Conservation (phyloP, 35 echinoderm and acorn worm species). For the Strongylocentrotus purpuratus region DNA sequence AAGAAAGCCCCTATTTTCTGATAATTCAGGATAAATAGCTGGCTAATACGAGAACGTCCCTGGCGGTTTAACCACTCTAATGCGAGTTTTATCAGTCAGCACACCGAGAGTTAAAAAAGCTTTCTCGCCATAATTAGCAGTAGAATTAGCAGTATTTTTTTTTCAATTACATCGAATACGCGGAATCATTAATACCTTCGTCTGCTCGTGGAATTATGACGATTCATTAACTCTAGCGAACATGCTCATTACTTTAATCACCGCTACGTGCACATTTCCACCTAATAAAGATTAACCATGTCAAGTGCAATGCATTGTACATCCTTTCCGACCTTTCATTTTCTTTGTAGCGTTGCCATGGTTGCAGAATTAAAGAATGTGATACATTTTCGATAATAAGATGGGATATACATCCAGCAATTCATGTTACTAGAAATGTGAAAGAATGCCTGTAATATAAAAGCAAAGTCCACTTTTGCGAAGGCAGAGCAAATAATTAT, state of each 20-base stretch:
- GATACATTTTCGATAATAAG: neutral
- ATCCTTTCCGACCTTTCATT: neutral
- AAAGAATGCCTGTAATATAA: neutral
- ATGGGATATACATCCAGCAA: neutral
- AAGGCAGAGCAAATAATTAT: neutral
- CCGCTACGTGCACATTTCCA: neutral
- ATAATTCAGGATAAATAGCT: too few species aligned
- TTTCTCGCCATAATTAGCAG: neutral
- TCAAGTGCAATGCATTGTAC: neutral
- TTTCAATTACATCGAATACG: neutral
- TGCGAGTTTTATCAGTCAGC: neutral
- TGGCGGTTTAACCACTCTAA: neutral
- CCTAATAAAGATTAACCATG: neutral
- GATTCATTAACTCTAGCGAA: neutral
- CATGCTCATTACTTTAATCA: neutral
- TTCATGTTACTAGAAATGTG: neutral
- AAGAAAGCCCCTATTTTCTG: too few species aligned
- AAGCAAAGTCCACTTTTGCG: neutral
- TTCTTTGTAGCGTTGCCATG: neutral
- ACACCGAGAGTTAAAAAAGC: neutral
- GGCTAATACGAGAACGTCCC: too few species aligned
- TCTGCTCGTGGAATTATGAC: neutral
- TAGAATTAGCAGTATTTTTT: neutral
- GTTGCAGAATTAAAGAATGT: neutral
- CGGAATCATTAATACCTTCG: neutral